Percentiles rank a stretch among this genome's conserved stretches.
phyloP scores from a whole-genome alignment of 2,797 vertebrate species.

The Notamacropus eugenii region DNA sequence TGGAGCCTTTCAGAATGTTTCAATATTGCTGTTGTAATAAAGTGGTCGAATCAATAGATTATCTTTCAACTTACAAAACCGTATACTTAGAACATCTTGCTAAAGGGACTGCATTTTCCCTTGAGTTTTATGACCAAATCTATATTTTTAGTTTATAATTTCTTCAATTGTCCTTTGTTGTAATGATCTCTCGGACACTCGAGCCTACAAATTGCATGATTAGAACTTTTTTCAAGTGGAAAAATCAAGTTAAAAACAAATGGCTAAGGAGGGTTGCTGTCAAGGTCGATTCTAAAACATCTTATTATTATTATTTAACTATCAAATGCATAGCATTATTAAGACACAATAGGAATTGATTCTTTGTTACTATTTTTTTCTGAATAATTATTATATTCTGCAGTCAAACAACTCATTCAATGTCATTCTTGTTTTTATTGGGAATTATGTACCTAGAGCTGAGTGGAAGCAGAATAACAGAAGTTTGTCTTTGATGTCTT shows the following conservation, averaged over 20 bases:
- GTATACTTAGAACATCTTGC: constrained; percentile 33
- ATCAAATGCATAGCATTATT: neutral
- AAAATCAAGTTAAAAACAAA: neutral
- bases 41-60: constrained; percentile 15
- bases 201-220: neutral
- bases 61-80: constrained; percentile 41
- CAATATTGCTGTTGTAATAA: neutral
- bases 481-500: constrained; percentile 10
- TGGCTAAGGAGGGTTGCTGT: neutral
- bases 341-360: constrained; percentile 15
- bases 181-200: constrained; percentile 15
- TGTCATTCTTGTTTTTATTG: constrained; percentile 44
- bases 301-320: neutral
- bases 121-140: constrained; percentile 39
- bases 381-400: constrained; percentile 15
- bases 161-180: constrained; percentile 50
- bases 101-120: neutral
- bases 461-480: neutral
- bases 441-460: neutral
- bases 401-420: neutral
- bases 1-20: neutral
- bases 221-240: neutral
- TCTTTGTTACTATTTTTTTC: constrained; percentile 19
- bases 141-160: constrained; percentile 39
- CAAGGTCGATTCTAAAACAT: neutral